Evolutionary conservation across 2,888 invertebrate species (phyloP), one percentile per base, ranked within the genome.

Genomic region (Lingula anatina): DNA sequence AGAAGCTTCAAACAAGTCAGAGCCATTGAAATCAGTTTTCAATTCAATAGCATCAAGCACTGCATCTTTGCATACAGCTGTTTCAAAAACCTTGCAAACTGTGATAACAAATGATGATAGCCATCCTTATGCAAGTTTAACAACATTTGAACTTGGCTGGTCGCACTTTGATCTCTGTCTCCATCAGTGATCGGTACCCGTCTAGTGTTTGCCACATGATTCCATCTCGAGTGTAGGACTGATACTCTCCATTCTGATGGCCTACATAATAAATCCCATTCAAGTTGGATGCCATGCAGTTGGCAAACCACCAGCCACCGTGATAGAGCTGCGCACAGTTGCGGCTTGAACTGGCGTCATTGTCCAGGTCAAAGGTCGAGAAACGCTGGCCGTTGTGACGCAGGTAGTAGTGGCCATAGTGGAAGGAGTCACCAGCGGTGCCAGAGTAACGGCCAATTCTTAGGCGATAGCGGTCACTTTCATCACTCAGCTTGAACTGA

Each of bases 221-320:
- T 5, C 41, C 41, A 24, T 41, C 41, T 5, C 24, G 20, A 5
- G n/a, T 18, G 15, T 41, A n/a, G 15, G 23, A 23, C 41, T 23
- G 15, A 41, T 41, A 24, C 4, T 5, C 25, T 21, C 41, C 41
- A 7, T 24, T 24, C 41, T 41, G 21, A n/a, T n/a, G n/a, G n/a
- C n/a, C n/a, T n/a, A n/a, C n/a, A 24, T 41, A 47, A 44, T 51
- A 51, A n/a, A 47, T 27, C 15, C 51, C 51, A 36, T 51, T 51
- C 20, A 51, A 27, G 25, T 51, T 51, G 2, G 47, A 25, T 23
- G 43, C 43, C 23, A 42, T 43, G 28, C 51, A 51, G 0, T 39
- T 44, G 21, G 36, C 25, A 35, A 47, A 47, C 51, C 51, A 51
- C 51, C 51, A 51, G 5, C 41, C 41, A 41, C 41, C 24, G 21